A percentile compares a stretch with the other conserved stretches of the same genome.
These are phyloP conservation scores for Caerostris extrusa DNA, from an alignment of 1,140 invertebrate genomes.

Conservation along the genomic window DNA sequence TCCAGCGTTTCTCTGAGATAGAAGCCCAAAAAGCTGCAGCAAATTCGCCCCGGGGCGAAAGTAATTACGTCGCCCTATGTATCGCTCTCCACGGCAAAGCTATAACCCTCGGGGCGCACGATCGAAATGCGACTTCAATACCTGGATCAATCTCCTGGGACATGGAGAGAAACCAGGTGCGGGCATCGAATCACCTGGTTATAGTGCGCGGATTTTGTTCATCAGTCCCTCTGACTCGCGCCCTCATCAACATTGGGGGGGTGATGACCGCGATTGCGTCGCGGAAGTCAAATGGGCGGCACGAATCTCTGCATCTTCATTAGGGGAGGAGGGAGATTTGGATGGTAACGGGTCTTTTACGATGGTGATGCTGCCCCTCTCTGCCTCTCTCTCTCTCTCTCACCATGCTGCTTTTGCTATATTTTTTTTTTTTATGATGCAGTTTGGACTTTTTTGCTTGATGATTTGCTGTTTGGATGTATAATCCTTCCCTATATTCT, in stretches of 20 bases:
- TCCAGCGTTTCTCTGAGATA: slow-evolving; percentile 31
- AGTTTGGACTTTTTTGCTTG: not conserved
- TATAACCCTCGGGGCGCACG: slow-evolving; percentile 18
- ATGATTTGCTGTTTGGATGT: not conserved
- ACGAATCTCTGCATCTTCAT: slow-evolving; percentile 49
- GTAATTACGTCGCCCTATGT: slow-evolving; percentile 47
- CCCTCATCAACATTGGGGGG: slow-evolving; percentile 10
- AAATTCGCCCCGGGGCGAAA: slow-evolving; percentile 32
- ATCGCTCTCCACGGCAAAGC: slow-evolving; percentile 26
- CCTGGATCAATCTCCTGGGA: slow-evolving; percentile 21
- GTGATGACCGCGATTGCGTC: slow-evolving; percentile 37
- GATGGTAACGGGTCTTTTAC: slow-evolving; percentile 28
- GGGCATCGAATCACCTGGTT: slow-evolving; percentile 29
- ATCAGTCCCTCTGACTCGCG: not conserved
- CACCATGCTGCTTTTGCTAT: not conserved
- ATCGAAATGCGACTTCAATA: slow-evolving; percentile 52
- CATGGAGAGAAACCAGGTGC: not conserved
- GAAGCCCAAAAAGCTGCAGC: slow-evolving; percentile 30
- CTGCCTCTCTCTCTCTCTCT: not conserved
- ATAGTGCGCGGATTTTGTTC: slow-evolving; percentile 17
- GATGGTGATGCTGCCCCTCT: not conserved
- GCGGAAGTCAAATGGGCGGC: slow-evolving; percentile 10
- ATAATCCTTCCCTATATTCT: not conserved
- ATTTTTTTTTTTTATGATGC: not conserved
- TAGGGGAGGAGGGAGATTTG: slow-evolving; percentile 1